A percentile compares a stretch with the other conserved stretches of the same genome.
phyloP scores from a whole-genome alignment of 1,140 invertebrate species.

The Conopomorpha cramerella region DNA sequence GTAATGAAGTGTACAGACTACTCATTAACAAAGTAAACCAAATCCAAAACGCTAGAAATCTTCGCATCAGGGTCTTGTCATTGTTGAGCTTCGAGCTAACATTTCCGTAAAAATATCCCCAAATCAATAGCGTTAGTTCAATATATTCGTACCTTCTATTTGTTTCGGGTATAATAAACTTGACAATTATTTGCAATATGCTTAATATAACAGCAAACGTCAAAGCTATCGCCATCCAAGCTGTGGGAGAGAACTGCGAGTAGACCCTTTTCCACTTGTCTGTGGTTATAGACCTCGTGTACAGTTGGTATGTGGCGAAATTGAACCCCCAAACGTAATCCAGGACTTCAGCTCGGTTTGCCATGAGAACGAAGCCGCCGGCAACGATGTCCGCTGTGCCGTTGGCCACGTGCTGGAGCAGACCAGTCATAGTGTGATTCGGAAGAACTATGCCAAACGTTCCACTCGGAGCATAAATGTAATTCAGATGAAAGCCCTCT shows the following conservation, averaged over 20 bases:
- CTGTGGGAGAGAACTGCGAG: constrained; percentile 14
- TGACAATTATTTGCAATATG: no score
- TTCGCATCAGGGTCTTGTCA: no score
- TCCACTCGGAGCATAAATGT: constrained; percentile 5
- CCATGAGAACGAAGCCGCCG: constrained; percentile 15
- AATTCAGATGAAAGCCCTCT: constrained; percentile 11
- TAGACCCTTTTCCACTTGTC: constrained; percentile 22
- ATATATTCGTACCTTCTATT: no score
- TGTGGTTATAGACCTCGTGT: constrained; percentile 12
- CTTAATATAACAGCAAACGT: constrained; percentile 6
- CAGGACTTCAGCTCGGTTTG: constrained; percentile 15
- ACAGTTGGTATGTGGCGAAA: constrained; percentile 15
- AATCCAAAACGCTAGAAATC: constrained; percentile 20
- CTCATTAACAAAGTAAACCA: constrained; percentile 29
- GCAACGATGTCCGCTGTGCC: constrained; percentile 13
- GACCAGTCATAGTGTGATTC: constrained; percentile 16
- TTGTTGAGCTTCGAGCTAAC: constrained; percentile 5
- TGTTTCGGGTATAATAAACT: no score
- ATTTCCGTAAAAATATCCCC: constrained; percentile 20
- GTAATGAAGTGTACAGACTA: constrained; percentile 25
- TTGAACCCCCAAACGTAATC: constrained; percentile 24
- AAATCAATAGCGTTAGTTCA: no score
- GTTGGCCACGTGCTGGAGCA: constrained; percentile 12
- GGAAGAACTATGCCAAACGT: constrained; percentile 16
- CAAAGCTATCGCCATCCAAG: constrained; percentile 16